Percentiles rank a stretch among this genome's conserved stretches.
phyloP scores from a whole-genome alignment of 2,113 vertebrate genomes.

The Corythaixoides concolor region DNA sequence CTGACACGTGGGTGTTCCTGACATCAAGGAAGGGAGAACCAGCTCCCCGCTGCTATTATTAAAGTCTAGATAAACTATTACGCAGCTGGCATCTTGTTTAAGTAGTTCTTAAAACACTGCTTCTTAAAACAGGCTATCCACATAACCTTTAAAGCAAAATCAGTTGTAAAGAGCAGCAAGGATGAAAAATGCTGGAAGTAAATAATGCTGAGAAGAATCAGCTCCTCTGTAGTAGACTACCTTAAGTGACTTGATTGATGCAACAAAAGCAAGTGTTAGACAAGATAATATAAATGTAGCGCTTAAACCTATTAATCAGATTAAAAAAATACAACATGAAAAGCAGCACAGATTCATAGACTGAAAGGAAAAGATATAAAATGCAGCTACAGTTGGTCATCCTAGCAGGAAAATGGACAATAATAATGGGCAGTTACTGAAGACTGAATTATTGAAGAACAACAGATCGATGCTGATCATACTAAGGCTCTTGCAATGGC shows the following conservation, averaged over 20 bases:
- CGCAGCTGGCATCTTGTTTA: neutral
- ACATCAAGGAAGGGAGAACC: neutral
- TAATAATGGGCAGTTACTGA: neutral
- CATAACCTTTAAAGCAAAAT: neutral
- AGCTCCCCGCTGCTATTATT: neutral
- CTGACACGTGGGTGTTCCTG: neutral
- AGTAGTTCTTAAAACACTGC: neutral
- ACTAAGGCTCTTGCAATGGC: neutral
- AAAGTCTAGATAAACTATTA: neutral
- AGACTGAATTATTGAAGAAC: neutral
- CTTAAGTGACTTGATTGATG: slow-evolving; percentile 30
- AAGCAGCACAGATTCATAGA: neutral
- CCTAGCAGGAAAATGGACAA: neutral
- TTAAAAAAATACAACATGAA: neutral
- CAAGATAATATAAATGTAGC: slow-evolving; percentile 28
- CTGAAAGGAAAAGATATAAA: neutral
- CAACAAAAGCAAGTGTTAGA: neutral
- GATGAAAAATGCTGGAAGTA: slow-evolving; percentile 30
- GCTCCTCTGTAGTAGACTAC: neutral
- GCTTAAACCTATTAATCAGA: slow-evolving; percentile 43
- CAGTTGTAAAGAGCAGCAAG: neutral
- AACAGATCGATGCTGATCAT: neutral
- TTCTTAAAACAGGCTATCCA: neutral
- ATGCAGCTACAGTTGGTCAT: neutral
- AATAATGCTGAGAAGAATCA: slow-evolving; percentile 14